Percentiles rank a stretch among this genome's conserved stretches.
Conservation (phyloP, 2,888 invertebrate species). For the Stenodema calcarata region DNA sequence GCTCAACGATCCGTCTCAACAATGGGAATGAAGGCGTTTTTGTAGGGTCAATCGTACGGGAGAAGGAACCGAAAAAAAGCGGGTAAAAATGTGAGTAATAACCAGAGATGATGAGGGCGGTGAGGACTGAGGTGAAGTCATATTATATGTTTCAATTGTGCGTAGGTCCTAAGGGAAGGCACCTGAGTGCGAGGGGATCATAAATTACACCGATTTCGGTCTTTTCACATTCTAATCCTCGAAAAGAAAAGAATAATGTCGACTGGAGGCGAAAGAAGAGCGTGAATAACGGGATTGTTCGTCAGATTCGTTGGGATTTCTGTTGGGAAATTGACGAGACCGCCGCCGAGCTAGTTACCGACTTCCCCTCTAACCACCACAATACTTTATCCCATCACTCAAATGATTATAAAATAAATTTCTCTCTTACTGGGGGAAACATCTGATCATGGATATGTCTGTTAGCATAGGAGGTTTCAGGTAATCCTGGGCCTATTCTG, state of each 20-base stretch:
- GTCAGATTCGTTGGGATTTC: no score
- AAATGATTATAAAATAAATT: no score
- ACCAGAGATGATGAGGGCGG: conserved; percentile 18
- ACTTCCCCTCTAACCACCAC: no score
- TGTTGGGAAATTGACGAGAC: no score
- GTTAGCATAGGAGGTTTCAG: no score
- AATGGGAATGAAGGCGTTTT: background rate
- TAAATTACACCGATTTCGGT: background rate
- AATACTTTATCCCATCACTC: no score
- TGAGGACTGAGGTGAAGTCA: background rate
- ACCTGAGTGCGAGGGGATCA: background rate
- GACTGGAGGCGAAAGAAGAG: background rate
- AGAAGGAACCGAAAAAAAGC: background rate
- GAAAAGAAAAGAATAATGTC: background rate
- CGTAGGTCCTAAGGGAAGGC: background rate
- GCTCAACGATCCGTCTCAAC: background rate
- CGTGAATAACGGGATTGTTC: no score
- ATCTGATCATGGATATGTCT: no score
- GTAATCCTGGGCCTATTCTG: no score
- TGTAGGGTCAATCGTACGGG: background rate
- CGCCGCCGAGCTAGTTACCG: no score
- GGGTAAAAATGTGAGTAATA: background rate
- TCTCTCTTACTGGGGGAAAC: no score
- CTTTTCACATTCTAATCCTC: conserved; percentile 25
- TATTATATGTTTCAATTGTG: conserved; percentile 44